Evolutionary conservation across 2,797 vertebrate genomes (phyloP).

Genomic region (Gouania willdenowi): DNA sequence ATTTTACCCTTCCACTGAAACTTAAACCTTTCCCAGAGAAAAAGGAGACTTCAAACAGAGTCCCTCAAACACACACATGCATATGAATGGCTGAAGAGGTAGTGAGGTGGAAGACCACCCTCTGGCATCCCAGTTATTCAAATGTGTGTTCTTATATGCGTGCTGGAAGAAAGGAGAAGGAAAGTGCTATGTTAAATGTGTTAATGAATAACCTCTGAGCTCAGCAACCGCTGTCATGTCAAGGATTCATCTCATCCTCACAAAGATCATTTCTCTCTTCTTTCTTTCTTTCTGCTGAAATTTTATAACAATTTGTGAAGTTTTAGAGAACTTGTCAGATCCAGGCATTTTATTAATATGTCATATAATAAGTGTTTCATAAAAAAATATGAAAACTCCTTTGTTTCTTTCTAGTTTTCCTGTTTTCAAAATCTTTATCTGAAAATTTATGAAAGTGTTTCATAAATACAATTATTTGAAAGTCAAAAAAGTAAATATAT

Average conservation of each 20-base stretch:
- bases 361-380: too few species aligned
- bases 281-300: slow-evolving; percentile 11
- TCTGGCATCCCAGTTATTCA: slow-evolving; percentile 60
- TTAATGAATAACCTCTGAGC: slow-evolving; percentile 66
- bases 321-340: too few species aligned
- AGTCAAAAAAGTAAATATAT: too few species aligned
- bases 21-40: slow-evolving; percentile 47
- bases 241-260: too few species aligned
- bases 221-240: slow-evolving; percentile 10
- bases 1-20: slow-evolving; percentile 70
- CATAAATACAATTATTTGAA: too few species aligned
- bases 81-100: slow-evolving; percentile 32
- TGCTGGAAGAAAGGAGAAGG: slow-evolving; percentile 47
- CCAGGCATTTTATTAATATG: too few species aligned
- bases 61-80: slow-evolving; percentile 16
- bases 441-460: too few species aligned
- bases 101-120: slow-evolving; percentile 67
- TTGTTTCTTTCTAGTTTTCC: too few species aligned
- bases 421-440: too few species aligned
- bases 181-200: slow-evolving; percentile 53
- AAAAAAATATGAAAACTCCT: too few species aligned
- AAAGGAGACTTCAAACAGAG: slow-evolving; percentile 15
- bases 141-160: slow-evolving; percentile 57
- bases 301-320: too few species aligned
- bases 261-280: neutral